Evolutionary conservation across 2,113 vertebrate species (phyloP), one percentile per base, ranked within the genome.

Genomic region (Coregonus clupeaformis): DNA sequence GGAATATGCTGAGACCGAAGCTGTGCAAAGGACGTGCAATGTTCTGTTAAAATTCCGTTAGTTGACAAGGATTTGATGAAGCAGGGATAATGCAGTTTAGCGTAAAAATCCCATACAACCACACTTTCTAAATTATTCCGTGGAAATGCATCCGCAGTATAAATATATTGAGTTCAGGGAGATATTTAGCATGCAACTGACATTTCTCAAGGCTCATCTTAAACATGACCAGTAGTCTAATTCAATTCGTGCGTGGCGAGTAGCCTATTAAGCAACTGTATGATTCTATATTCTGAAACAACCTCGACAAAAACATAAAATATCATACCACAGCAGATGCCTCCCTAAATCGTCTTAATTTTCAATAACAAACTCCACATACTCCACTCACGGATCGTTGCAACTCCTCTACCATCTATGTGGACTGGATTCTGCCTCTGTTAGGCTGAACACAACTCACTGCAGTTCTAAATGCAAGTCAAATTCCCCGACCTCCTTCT

Each of bases 91-190:
- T 85, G 82, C 83, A 88, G 87, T 86, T 88, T 90, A 85, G 76
- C 76, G n/a, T 11, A 49, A 72, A 60, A 69, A 88, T 88, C 88
- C 82, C 47, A 77, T 82, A 85, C 75, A 63, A 74, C 62, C 83
- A 72, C 86, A 91, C 89, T 89, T 88, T 86, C 78, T 65, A 89
- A 90, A 83, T 90, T 85, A 89, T 82, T 86, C 80, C 63, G 64
- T 71, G 75, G 72, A 73, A 80, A 90, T 64, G 74, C 77, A 84
- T 69, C 57, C 25, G 24, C 72, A 30, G 72, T 52, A 77, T 64
- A 32, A 14, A 77, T 76, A 78, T 59, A 71, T 69, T n/a, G 57
- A 73, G 76, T 77, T 67, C 45, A n/a, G 77, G 1, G 11, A 32
- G 69, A 68, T 45, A 86, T 89, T 79, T 69, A 67, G 77, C 80